Conservation (phyloP, 2,113 vertebrate species). For the Epinephelus cyanopodus region DNA sequence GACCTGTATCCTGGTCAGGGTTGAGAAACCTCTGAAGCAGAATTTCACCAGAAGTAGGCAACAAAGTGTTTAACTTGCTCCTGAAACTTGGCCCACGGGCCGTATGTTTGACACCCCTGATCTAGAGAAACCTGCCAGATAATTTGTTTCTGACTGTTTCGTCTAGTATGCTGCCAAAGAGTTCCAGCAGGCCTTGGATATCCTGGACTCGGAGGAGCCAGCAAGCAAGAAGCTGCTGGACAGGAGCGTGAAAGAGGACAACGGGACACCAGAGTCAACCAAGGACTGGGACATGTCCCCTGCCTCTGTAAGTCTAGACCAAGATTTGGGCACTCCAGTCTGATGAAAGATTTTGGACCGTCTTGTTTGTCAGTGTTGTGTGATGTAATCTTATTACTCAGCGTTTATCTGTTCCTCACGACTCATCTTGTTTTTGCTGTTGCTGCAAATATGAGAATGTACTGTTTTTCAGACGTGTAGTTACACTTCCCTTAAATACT, state of each 20-base stretch:
- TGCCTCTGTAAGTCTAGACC: conserved; percentile 87
- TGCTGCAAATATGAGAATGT: background rate
- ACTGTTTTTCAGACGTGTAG: background rate
- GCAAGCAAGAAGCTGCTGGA: conserved; percentile 93
- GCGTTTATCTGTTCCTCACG: background rate
- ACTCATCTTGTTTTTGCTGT: background rate
- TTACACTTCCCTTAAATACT: background rate
- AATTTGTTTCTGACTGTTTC: conserved; percentile 19
- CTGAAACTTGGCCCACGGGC: too few species aligned
- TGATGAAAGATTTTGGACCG: background rate
- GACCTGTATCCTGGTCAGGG: too few species aligned
- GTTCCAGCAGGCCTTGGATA: conserved; percentile 97
- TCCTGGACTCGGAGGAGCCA: conserved; percentile 95
- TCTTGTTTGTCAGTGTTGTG: background rate
- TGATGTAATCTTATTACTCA: background rate
- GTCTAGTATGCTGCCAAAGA: conserved; percentile 97
- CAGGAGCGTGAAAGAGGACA: conserved; percentile 90
- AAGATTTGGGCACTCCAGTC: background rate
- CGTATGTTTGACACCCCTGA: background rate
- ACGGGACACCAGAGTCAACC: conserved; percentile 84
- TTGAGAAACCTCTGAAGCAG: too few species aligned
- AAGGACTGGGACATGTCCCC: conserved; percentile 96
- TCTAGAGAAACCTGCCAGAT: background rate
- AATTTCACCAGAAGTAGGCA: too few species aligned
- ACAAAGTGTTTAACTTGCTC: too few species aligned